Percentiles rank a stretch among this genome's conserved stretches.
Conservation (phyloP, 1,140 invertebrate species). For the Apis cerana region DNA sequence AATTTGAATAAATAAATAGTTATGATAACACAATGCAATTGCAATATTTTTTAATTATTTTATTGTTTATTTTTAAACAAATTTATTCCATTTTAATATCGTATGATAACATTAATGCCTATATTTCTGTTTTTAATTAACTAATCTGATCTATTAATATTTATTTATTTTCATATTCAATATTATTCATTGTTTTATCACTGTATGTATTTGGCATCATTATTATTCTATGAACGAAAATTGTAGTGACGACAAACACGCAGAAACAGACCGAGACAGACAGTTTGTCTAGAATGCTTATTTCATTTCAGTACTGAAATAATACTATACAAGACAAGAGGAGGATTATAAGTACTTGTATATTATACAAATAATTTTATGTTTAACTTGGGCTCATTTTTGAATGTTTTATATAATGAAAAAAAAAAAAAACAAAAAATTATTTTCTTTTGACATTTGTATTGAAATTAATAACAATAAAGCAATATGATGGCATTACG, state of each 20-base stretch:
- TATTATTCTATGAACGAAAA: conserved; percentile 11
- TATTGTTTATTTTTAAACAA: neutral
- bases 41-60: no score
- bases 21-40: neutral
- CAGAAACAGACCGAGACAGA: neutral
- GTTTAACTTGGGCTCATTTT: neutral
- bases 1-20: no score
- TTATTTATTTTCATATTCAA: neutral
- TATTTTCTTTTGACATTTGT: neutral
- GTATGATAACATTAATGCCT: conserved; percentile 25
- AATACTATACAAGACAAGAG: neutral
- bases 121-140: neutral
- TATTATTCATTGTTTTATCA: no score
- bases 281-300: conserved; percentile 32
- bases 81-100: neutral
- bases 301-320: conserved; percentile 20
- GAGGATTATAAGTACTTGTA: neutral
- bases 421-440: neutral
- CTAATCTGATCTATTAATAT: neutral
- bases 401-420: neutral
- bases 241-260: neutral
- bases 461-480: neutral
- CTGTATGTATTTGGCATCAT: neutral
- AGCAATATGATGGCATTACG: no score
- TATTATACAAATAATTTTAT: neutral